These are phyloP conservation scores for Sebastes variabilis DNA, from an alignment of 2,797 vertebrate genomes.

Conservation along the genomic window DNA sequence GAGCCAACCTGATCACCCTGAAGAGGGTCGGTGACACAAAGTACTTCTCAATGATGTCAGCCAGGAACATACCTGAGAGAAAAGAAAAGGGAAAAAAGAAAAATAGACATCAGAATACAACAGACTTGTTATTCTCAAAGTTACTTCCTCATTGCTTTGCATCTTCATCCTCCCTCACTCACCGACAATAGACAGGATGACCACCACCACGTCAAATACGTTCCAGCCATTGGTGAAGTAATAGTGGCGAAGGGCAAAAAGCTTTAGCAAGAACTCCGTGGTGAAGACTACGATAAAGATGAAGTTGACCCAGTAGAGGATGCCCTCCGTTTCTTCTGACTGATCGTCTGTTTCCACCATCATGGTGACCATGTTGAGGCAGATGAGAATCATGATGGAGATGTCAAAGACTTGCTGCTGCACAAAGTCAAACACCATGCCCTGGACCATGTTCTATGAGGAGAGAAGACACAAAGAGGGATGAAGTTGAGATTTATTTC, in stretches of 20 bases:
- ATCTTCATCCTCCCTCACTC: slow-evolving; percentile 72
- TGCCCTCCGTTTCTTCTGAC: slow-evolving; percentile 90
- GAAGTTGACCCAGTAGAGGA: slow-evolving; percentile 98
- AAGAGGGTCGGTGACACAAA: slow-evolving; percentile 99
- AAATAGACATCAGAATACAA: slow-evolving; percentile 8
- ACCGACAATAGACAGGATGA: slow-evolving; percentile 99
- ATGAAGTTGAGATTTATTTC: not conserved
- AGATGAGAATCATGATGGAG: slow-evolving; percentile 99
- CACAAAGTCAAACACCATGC: slow-evolving; percentile 96
- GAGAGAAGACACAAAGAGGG: slow-evolving; percentile 9
- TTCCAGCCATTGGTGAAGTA: slow-evolving; percentile 99
- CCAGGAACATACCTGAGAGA: slow-evolving; percentile 95
- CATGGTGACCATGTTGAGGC: slow-evolving; percentile 99
- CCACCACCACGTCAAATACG: slow-evolving; percentile 98
- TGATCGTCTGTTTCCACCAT: slow-evolving; percentile 99
- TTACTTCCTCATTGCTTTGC: not conserved
- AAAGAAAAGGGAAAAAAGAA: not conserved
- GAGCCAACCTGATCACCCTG: slow-evolving; percentile 97
- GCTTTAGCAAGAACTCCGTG: slow-evolving; percentile 95
- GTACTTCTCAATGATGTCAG: slow-evolving; percentile 98
- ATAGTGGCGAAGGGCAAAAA: slow-evolving; percentile 96
- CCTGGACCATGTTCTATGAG: slow-evolving; percentile 92
- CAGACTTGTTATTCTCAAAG: not conserved
- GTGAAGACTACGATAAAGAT: slow-evolving; percentile 99
- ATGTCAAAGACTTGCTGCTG: slow-evolving; percentile 99